Percentiles rank a stretch among this genome's conserved stretches.
Evolutionary conservation across 1,140 invertebrate species (phyloP).

Genomic region (Pseudomyrmex flavicornis): DNA sequence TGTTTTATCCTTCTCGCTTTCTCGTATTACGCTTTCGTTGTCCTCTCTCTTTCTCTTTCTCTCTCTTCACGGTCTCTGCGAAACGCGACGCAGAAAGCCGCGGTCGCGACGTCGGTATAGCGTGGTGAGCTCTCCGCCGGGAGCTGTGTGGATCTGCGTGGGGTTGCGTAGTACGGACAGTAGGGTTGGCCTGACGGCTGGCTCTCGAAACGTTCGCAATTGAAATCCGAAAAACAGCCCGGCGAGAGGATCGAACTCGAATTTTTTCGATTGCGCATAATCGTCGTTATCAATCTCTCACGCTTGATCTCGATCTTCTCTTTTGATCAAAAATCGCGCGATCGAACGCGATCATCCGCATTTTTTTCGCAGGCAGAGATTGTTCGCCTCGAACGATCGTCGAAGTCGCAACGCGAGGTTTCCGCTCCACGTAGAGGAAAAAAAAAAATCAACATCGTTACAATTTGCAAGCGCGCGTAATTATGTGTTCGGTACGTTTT

Average conservation of each 20-base stretch:
- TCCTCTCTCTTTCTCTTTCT: neutral
- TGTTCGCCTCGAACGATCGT: too few relatives aligned
- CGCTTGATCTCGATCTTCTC: too few relatives aligned
- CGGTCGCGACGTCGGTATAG: slow-evolving; percentile 3
- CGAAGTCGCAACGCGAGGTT: neutral
- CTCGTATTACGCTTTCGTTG: too few relatives aligned
- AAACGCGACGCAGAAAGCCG: slow-evolving; percentile 55
- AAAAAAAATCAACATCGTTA: too few relatives aligned
- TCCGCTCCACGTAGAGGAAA: neutral
- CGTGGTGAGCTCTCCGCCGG: slow-evolving; percentile 9
- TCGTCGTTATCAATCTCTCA: too few relatives aligned
- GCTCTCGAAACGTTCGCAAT: slow-evolving; percentile 31
- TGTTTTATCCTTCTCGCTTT: neutral
- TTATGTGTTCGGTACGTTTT: too few relatives aligned
- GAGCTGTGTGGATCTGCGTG: slow-evolving; percentile 57
- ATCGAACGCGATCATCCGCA: too few relatives aligned
- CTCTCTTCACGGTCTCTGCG: slow-evolving; percentile 26
- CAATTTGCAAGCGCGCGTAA: too few relatives aligned
- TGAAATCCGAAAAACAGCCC: neutral
- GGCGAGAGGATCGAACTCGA: neutral
- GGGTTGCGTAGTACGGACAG: slow-evolving; percentile 46
- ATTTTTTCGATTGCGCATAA: neutral
- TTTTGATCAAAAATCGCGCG: too few relatives aligned
- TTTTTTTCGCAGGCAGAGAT: too few relatives aligned
- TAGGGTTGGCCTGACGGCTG: slow-evolving; percentile 34